Percentiles rank a stretch among this genome's conserved stretches.
phyloP scores from a whole-genome alignment of 1,140 invertebrate species.

The Stegodyphus mimosarum region DNA sequence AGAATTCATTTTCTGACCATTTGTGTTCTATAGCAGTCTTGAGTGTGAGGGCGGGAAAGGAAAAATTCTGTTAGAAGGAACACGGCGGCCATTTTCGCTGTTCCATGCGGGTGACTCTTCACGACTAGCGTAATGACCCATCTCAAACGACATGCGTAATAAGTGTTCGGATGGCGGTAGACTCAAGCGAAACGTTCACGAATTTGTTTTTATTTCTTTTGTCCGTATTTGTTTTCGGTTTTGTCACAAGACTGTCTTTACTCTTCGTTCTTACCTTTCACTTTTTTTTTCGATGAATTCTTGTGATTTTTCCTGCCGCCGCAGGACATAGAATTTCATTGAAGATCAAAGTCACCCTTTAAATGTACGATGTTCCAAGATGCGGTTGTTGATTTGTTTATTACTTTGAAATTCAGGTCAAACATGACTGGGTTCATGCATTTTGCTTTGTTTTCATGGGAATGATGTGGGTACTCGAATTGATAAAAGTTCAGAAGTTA shows the following conservation, averaged over 20 bases:
- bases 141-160: constrained; percentile 36
- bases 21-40: not conserved
- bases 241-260: too few relatives aligned
- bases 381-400: too few relatives aligned
- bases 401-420: too few relatives aligned
- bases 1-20: not conserved
- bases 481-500: too few relatives aligned
- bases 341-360: too few relatives aligned
- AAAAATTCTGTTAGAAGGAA: constrained; percentile 12
- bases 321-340: not conserved
- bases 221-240: not conserved
- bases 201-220: not conserved
- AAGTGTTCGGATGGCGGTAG: not conserved
- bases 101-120: constrained; percentile 42
- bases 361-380: too few relatives aligned
- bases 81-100: constrained; percentile 2
- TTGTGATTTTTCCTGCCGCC: not conserved
- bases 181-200: constrained; percentile 34
- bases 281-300: too few relatives aligned
- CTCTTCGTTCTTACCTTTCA: too few relatives aligned
- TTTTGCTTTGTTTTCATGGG: too few relatives aligned
- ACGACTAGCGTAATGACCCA: constrained; percentile 27
- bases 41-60: constrained; percentile 4
- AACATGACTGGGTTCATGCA: too few relatives aligned
- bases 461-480: too few relatives aligned